Conservation (phyloP, 2,888 invertebrate genomes). For the Drosophila kambysellisi region DNA sequence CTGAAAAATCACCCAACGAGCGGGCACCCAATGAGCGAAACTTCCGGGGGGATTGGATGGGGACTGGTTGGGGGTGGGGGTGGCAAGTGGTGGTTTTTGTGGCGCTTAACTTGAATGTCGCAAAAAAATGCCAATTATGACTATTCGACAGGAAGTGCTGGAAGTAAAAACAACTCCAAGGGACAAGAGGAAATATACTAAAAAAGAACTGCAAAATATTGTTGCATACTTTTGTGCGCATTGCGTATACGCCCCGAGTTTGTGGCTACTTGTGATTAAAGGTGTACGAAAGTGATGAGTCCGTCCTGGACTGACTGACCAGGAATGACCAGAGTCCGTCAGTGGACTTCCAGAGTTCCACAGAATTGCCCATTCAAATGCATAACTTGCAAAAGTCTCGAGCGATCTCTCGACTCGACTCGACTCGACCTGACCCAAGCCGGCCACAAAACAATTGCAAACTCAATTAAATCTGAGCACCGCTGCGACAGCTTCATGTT, state of each 20-base stretch:
- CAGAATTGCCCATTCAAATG: conserved; percentile 42
- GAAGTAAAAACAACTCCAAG: conserved; percentile 38
- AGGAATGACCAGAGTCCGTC: conserved; percentile 44
- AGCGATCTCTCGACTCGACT: conserved; percentile 9
- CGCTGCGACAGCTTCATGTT: conserved; percentile 57
- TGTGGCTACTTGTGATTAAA: conserved; percentile 56
- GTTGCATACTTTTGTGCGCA: conserved; percentile 56
- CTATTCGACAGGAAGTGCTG: conserved; percentile 50
- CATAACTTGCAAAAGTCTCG: conserved; percentile 55
- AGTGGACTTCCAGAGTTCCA: conserved; percentile 42
- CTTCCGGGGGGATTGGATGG: not conserved
- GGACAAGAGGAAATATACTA: not conserved
- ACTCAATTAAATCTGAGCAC: conserved; percentile 80
- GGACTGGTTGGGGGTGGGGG: not conserved
- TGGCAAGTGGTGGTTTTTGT: conserved; percentile 19
- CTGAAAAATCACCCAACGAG: conserved; percentile 56
- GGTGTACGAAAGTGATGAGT: conserved; percentile 31
- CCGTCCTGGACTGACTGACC: no score
- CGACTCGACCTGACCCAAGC: conserved; percentile 10
- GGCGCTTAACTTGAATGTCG: conserved; percentile 57
- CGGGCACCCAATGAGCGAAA: conserved; percentile 25
- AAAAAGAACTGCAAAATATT: conserved; percentile 18
- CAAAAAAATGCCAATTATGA: conserved; percentile 73
- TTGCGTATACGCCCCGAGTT: conserved; percentile 50
- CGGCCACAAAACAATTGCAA: conserved; percentile 78